Evolutionary conservation across 2,113 vertebrate species (phyloP).

Genomic region (Strix uralensis): DNA sequence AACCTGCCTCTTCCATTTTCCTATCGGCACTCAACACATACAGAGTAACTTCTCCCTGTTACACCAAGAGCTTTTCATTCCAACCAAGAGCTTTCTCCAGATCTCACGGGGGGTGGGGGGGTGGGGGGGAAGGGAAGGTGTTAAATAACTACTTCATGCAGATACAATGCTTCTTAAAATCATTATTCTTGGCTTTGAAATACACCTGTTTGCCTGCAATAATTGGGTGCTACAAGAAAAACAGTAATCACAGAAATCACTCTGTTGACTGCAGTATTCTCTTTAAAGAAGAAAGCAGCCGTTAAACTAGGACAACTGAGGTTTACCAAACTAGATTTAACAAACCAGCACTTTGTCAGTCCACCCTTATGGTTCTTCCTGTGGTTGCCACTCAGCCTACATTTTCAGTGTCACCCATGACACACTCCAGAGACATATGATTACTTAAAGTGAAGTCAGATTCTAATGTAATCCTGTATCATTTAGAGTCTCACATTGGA

Average conservation of each 20-base stretch:
- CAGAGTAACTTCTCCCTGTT: neutral
- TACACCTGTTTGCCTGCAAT: neutral
- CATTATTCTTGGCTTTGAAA: neutral
- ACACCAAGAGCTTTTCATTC: neutral
- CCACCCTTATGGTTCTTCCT: neutral
- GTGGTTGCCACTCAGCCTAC: neutral
- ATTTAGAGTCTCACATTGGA: neutral
- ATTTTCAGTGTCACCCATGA: neutral
- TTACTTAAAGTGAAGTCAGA: neutral
- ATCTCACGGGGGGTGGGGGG: neutral
- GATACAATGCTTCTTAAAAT: neutral
- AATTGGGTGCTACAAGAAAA: neutral
- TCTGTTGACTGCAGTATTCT: neutral
- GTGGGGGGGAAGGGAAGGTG: neutral
- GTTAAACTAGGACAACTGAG: neutral
- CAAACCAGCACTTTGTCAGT: neutral
- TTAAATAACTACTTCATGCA: neutral
- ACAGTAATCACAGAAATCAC: neutral
- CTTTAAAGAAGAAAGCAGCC: neutral
- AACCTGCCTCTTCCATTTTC: neutral
- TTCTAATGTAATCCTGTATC: neutral
- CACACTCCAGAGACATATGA: neutral
- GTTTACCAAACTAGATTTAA: neutral
- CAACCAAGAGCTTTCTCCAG: neutral
- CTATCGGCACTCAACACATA: neutral